Percentiles rank a stretch among this genome's conserved stretches.
Conservation (phyloP, 64 coral and sea anemone species). For the Hydrozoanthus tunicans region DNA sequence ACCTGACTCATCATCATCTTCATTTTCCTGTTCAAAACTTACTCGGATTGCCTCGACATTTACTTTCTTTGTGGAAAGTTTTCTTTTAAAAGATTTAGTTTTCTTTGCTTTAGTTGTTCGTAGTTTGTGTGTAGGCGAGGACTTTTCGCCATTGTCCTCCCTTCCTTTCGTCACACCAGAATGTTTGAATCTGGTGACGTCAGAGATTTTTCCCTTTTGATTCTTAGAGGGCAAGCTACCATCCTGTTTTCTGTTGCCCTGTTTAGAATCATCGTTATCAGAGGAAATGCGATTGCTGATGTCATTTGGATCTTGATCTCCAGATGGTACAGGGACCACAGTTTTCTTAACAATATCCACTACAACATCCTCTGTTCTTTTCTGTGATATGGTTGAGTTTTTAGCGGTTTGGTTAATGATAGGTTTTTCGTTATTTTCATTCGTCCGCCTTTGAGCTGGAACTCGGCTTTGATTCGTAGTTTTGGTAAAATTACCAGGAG, state of each 20-base stretch:
- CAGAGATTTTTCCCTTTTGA: too few relatives aligned
- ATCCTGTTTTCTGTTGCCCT: too few relatives aligned
- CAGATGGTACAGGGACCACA: slow-evolving; percentile 2
- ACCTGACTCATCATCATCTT: background rate
- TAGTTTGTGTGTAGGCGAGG: background rate
- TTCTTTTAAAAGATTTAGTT: background rate
- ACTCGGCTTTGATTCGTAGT: background rate
- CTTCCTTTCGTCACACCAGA: background rate
- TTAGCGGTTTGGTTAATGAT: background rate
- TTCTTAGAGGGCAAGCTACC: too few relatives aligned
- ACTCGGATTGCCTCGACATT: slow-evolving; percentile 43
- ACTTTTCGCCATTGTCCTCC: background rate
- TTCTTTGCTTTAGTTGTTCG: background rate
- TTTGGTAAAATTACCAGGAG: background rate
- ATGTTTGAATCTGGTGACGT: background rate
- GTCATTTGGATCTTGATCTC: background rate
- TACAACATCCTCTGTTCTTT: slow-evolving; percentile 6
- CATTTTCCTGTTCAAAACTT: slow-evolving; percentile 40
- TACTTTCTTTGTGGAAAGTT: slow-evolving; percentile 43
- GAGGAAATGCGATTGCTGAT: background rate
- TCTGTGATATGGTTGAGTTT: background rate
- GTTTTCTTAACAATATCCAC: slow-evolving; percentile 43
- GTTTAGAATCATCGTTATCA: background rate
- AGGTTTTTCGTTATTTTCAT: background rate
- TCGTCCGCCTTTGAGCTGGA: background rate